phyloP scores from a whole-genome alignment of 30 jellyfish, hydroid and myxozoan genomes.

The Hydractinia symbiolongicarpus region DNA sequence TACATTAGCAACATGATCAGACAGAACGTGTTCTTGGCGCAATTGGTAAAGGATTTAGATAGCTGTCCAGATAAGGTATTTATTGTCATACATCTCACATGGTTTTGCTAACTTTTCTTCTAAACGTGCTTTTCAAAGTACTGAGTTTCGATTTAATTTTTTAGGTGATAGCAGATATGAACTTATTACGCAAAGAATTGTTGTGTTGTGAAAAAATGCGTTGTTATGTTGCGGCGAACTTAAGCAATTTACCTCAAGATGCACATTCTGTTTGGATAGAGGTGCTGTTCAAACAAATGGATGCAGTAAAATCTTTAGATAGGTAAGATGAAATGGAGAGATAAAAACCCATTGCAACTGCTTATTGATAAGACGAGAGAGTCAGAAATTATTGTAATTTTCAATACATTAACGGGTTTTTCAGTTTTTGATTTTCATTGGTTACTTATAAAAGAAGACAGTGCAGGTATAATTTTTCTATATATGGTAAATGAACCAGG shows the following conservation, averaged over 20 bases:
- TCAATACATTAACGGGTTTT: too few relatives aligned
- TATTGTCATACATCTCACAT: not conserved
- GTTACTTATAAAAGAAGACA: too few relatives aligned
- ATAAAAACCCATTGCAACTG: too few relatives aligned
- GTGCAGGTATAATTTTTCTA: too few relatives aligned
- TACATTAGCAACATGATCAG: constrained; percentile 62
- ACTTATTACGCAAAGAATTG: constrained; percentile 41
- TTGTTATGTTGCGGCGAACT: constrained; percentile 58
- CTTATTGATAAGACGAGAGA: too few relatives aligned
- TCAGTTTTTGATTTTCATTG: too few relatives aligned
- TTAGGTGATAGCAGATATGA: constrained; percentile 68
- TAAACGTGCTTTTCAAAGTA: not conserved
- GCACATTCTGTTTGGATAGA: constrained; percentile 38
- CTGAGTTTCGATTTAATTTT: not conserved
- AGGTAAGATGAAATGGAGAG: not conserved
- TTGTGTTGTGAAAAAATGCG: constrained; percentile 49
- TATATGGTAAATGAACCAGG: too few relatives aligned
- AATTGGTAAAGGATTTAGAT: constrained; percentile 45
- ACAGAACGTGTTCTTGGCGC: constrained; percentile 60
- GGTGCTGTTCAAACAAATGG: constrained; percentile 11
- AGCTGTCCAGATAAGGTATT: constrained; percentile 64
- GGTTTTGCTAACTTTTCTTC: constrained; percentile 8
- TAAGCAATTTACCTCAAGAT: constrained; percentile 44
- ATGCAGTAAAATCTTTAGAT: not conserved
- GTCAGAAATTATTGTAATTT: too few relatives aligned